Evolutionary conservation across 2,797 vertebrate genomes (phyloP), one percentile per base, ranked within the genome.

Genomic region (Gymnodraco acuticeps): DNA sequence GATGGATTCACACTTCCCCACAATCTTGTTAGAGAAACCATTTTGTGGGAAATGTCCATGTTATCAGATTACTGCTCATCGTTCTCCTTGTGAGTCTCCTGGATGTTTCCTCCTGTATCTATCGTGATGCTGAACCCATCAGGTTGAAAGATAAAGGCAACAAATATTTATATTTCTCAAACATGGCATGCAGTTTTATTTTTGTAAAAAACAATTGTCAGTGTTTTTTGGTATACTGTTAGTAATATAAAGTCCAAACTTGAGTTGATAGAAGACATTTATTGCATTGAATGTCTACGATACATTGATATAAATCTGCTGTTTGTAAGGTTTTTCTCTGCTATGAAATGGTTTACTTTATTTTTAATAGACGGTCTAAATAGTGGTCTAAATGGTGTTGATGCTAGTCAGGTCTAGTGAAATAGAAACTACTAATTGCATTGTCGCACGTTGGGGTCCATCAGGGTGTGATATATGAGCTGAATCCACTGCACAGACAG

Each of bases 11-110:
- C 85, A 76, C 89, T 91, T 88, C 67, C 81, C 78, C 82, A 77
- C 83, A 94, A 95, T 93, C 94, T 91, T 77, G 74, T 96, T 95
- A 95, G 47, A 63, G 82, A 83, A 93, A 84, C 78, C 90, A 72
- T 91, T 92, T 93, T 80, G 84, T 88, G 88, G 92, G 82, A 93
- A 92, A 89, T 93, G 87, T 80, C 56, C 3, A 45, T 42, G 14
- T 94, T 86, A 96, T 95, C 80, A 13, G 78, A 94, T 95, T 95
- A 96, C 62, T n/a, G 77, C 72, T 79, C 77, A 63, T 78, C 58
- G 70, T 70, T 87, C 72, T 81, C 63, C 76, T 77, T 38, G 45
- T 52, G 70, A 53, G 23, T 77, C 70, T 80, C 77, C 45, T 83
- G 46, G 38, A 67, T 12, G 55, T 77, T 85, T 89, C 77, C 74